These are phyloP conservation scores for Nomada fabriciana DNA, from an alignment of 2,888 invertebrate genomes.

Conservation along the genomic window DNA sequence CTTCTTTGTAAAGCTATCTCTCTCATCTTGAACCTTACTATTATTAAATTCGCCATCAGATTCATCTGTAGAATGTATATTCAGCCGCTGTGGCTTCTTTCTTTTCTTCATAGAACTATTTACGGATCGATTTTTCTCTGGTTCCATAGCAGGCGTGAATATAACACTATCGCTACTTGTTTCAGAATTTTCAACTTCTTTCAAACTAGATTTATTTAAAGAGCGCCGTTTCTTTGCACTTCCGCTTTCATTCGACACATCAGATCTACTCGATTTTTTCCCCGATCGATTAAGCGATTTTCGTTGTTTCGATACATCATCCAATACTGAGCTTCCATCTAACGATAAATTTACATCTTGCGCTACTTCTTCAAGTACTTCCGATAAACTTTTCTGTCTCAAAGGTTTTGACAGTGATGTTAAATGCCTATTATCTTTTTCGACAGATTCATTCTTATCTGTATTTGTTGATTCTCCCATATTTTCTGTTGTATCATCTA, in stretches of 20 bases:
- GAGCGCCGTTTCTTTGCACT: slow-evolving; percentile 30
- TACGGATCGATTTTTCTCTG: slow-evolving; percentile 21
- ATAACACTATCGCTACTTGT: neutral
- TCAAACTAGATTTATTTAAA: slow-evolving; percentile 31
- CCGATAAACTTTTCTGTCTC: neutral
- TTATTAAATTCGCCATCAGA: slow-evolving; percentile 23
- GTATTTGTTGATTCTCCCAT: neutral
- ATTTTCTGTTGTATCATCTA: neutral
- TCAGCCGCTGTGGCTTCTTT: slow-evolving; percentile 5
- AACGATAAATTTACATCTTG: neutral
- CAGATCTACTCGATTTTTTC: neutral
- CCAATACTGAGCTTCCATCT: slow-evolving; percentile 9
- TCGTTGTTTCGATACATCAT: neutral
- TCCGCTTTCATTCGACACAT: slow-evolving; percentile 42
- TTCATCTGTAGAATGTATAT: neutral
- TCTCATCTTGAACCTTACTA: neutral
- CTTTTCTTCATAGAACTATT: slow-evolving; percentile 31
- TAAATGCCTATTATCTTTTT: slow-evolving; percentile 8
- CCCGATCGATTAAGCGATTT: slow-evolving; percentile 41
- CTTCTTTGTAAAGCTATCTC: neutral
- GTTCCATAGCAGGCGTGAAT: neutral
- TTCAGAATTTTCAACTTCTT: slow-evolving; percentile 27
- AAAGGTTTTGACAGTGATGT: slow-evolving; percentile 1
- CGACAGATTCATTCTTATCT: slow-evolving; percentile 1
- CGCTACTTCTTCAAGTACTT: neutral